phyloP scores from a whole-genome alignment of 2,113 vertebrate species.

The Gymnarchus niloticus region DNA sequence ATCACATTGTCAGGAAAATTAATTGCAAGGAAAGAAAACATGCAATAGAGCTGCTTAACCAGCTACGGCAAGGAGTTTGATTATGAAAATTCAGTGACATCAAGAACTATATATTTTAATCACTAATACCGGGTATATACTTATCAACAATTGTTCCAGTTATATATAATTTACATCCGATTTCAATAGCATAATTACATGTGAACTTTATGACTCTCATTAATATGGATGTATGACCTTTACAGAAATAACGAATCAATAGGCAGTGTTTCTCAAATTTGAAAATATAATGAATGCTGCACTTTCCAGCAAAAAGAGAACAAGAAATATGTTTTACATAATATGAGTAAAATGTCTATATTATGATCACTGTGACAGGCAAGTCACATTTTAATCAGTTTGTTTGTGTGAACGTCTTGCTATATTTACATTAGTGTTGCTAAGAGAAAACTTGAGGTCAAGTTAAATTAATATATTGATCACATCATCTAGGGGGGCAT shows the following conservation, averaged over 20 bases:
- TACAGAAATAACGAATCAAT: constrained; percentile 61
- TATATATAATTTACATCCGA: constrained; percentile 14
- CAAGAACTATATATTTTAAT: not conserved
- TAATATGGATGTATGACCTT: constrained; percentile 63
- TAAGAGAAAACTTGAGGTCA: too few relatives aligned
- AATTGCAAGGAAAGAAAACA: not conserved
- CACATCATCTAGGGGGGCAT: too few relatives aligned
- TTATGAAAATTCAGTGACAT: not conserved
- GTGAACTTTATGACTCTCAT: constrained; percentile 37
- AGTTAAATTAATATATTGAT: too few relatives aligned
- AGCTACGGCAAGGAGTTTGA: not conserved
- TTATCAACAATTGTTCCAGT: constrained; percentile 34
- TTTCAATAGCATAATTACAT: constrained; percentile 52
- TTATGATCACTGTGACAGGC: not conserved
- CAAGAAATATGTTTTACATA: not conserved
- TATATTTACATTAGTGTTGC: not conserved
- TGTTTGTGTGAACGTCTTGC: not conserved
- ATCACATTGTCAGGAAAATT: not conserved
- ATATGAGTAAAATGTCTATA: not conserved
- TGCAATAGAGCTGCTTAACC: not conserved
- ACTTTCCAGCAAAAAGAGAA: constrained; percentile 38
- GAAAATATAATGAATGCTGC: constrained; percentile 51
- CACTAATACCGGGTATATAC: not conserved
- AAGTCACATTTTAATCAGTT: not conserved
- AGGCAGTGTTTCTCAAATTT: constrained; percentile 48